Evolutionary conservation across 2,888 invertebrate genomes (phyloP), one percentile per base, ranked within the genome.

Genomic region (Sussaba pulchella): DNA sequence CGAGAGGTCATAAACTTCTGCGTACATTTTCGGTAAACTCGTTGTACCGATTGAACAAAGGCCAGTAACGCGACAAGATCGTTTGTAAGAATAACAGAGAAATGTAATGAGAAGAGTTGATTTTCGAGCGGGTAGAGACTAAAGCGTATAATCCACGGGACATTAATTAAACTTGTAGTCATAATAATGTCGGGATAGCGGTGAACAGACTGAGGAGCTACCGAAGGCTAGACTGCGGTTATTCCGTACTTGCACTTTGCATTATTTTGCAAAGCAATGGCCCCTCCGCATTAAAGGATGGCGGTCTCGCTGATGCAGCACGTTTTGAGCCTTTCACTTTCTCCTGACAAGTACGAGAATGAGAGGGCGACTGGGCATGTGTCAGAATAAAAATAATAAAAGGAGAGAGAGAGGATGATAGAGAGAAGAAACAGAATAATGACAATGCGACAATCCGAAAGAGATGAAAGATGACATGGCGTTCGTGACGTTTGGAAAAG

Each of bases 81-180:
- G 41, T 69, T 54, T 41, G 52, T 47, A 26, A 45, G 24, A 52
- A 41, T 52, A 19, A 21, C 52, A 43, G 50, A 59, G 17, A 59
- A 45, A 79, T 50, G 69, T 36, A 43, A 64, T 43, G 45, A 47
- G 41, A 57, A 69, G 45, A 31, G 73, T 81, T 59, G 36, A 77
- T 73, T 77, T 64, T 24, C 70, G 14, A 31, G 63, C n/a, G 74
- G 66, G 45, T 41, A 64, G 57, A 39, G 52, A 17, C 43, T 57
- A 64, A 77, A 85, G 76, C 84, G 71, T 81, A 85, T 89, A 90
- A 90, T 90, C 89, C 89, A 70, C 82, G 26, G 70, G 59, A 61
- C 89, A 90, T 91, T 89, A 89, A 90, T 90, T 90, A 89, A 85
- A 83, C 79, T 82, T 86, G 87, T 89, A 90, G 90, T 90, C 89